Base-by-base conservation (phyloP, 2,113 vertebrate genomes). In the Sphyrna mokarran region DNA sequence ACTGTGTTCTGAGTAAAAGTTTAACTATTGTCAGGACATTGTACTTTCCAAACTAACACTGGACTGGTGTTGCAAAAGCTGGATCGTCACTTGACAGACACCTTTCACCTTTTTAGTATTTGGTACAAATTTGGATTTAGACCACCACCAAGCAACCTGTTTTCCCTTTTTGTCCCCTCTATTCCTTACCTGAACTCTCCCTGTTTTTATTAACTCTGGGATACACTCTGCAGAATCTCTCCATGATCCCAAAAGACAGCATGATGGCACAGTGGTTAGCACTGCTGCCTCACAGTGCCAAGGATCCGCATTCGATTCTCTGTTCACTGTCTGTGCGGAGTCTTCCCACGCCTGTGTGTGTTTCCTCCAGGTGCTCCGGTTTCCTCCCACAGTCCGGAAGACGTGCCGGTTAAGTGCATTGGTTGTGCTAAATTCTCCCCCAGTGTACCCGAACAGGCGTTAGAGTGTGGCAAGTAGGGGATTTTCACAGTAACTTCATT, bases 21-120 rank as follows among this genome's bases (percentile, higher is more conserved):
- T 93, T 93, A 93, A 93, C 61, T 93, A n/a, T 66, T n/a, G 37
- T 66, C 66, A 37, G 61, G n/a, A 93, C 89, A 61, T 93, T 93
- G 61, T 9, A 66, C 89, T 93, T 33, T 93, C 61, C n/a, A n/a
- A 20, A n/a, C 16, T 2, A 58, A 5, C 86, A 8, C 26, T 43
- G 43, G 22, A 48, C 43, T 90, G 54, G 26, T 23, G 61, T 90
- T 90, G 87, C 87, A 33, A 61, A 90, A 90, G 54, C 58, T 33
- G 6, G 11, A 5, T 61, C 54, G 29, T 61, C 54, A 33, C 5
- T 66, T 66, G n/a, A 10, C 37, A 22, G 33, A 2, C 37, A 93
- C 16, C 89, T 61, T 66, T 93, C 89, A 63, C 14, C 61, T 37
- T 20, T 66, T 66, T 61, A 33, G n/a, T 66, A 18, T 93, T 66